These are phyloP conservation scores for Cenopis cana DNA, from an alignment of 2,888 invertebrate species.

Conservation along the genomic window DNA sequence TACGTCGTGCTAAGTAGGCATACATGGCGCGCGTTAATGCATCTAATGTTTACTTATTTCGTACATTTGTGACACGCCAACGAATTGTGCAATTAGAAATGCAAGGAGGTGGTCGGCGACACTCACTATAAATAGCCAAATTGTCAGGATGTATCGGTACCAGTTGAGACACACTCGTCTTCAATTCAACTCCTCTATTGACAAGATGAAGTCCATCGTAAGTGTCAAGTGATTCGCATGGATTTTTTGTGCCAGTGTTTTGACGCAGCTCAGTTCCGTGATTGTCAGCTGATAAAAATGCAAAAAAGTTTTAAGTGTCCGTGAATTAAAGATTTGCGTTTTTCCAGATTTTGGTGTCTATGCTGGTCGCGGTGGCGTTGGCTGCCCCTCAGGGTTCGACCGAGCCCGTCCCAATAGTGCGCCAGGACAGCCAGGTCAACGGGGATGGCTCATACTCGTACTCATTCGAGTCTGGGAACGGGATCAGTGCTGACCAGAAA, in stretches of 20 bases:
- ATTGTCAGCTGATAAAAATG: constrained; percentile 26
- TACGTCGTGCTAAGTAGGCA: constrained; percentile 75
- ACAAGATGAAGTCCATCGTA: constrained; percentile 80
- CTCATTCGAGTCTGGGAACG: constrained; percentile 88
- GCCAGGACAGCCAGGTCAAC: constrained; percentile 84
- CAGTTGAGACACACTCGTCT: constrained; percentile 66
- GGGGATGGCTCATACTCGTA: constrained; percentile 87
- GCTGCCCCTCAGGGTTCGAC: constrained; percentile 73
- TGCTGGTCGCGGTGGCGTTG: constrained; percentile 67
- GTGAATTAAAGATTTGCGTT: constrained; percentile 21
- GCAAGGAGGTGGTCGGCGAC: constrained; percentile 72
- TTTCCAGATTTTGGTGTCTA: constrained; percentile 71
- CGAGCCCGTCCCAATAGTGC: constrained; percentile 82
- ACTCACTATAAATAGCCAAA: constrained; percentile 77
- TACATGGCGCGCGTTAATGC: constrained; percentile 78
- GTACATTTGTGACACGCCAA: constrained; percentile 78
- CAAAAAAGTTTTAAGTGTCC: constrained; percentile 30
- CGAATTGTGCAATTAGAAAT: constrained; percentile 74
- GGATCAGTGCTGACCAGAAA: constrained; percentile 86
- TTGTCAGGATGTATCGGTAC: constrained; percentile 72
- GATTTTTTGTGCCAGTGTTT: constrained; percentile 37
- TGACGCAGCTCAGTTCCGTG: constrained; percentile 49
- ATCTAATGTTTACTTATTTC: constrained; percentile 81
- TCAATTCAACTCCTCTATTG: constrained; percentile 61
- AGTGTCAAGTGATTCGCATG: constrained; percentile 58